Percentiles rank a stretch among this genome's conserved stretches.
phyloP scores from a whole-genome alignment of 2,888 invertebrate species.

The Dastarcus helophoroides region DNA sequence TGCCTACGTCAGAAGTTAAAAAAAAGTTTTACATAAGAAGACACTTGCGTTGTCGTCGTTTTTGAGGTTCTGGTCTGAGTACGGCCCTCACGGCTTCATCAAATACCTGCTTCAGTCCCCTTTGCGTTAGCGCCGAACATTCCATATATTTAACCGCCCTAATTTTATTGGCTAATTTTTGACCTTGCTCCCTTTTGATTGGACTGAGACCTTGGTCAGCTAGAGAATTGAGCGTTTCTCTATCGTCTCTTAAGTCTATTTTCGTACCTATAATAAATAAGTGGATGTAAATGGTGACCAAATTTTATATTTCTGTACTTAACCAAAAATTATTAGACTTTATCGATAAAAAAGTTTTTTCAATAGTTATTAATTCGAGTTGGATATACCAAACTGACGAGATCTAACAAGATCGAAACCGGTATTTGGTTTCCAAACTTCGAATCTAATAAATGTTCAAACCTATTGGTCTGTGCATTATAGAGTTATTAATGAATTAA shows the following conservation, averaged over 20 bases:
- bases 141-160: constrained; percentile 99
- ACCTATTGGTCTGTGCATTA: too few species aligned
- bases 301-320: too few species aligned
- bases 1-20: too few species aligned
- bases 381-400: too few species aligned
- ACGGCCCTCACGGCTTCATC: constrained; percentile 98
- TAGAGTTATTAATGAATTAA: too few species aligned
- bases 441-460: too few species aligned
- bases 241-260: constrained; percentile 96
- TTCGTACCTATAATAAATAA: constrained; percentile 76
- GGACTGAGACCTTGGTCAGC: constrained; percentile 92
- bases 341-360: too few species aligned
- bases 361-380: too few species aligned
- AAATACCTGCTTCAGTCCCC: constrained; percentile 96
- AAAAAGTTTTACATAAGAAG: constrained; percentile 31
- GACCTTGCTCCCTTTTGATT: constrained; percentile 94
- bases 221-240: constrained; percentile 83
- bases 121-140: constrained; percentile 96
- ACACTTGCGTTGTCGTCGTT: constrained; percentile 89
- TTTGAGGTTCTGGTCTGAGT: constrained; percentile 91
- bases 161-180: constrained; percentile 96
- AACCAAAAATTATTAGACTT: too few species aligned
- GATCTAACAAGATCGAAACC: too few species aligned
- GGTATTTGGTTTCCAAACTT: too few species aligned
- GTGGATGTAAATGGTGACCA: too few species aligned